These are phyloP conservation scores for Augiades crinisus DNA, from an alignment of 2,888 invertebrate genomes.

Conservation along the genomic window DNA sequence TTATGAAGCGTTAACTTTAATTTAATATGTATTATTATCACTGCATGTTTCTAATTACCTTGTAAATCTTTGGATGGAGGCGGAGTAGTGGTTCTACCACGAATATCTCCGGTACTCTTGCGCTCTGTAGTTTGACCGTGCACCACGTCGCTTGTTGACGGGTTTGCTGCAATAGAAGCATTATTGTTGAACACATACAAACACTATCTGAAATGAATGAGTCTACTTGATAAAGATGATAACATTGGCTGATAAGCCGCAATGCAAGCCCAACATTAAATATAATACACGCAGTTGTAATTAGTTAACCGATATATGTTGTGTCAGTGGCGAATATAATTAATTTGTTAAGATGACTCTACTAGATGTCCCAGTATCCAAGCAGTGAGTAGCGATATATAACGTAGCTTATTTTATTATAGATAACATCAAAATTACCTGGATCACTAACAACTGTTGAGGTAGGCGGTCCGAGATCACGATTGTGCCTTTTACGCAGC, in stretches of 20 bases:
- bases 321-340: constrained; percentile 19
- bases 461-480: constrained; percentile 60
- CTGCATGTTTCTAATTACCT: constrained; percentile 44
- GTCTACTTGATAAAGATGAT: constrained; percentile 63
- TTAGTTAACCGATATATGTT: constrained; percentile 24
- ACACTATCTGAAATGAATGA: constrained; percentile 60
- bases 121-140: constrained; percentile 49
- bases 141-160: constrained; percentile 53
- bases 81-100: constrained; percentile 53
- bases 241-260: constrained; percentile 58
- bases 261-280: constrained; percentile 31
- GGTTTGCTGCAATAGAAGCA: constrained; percentile 58
- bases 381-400: constrained; percentile 15
- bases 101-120: constrained; percentile 48
- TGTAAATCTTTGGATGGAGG: constrained; percentile 62
- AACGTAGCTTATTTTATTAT: constrained; percentile 11
- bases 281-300: constrained; percentile 23
- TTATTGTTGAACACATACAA: constrained; percentile 35
- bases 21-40: background rate
- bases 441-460: constrained; percentile 63
- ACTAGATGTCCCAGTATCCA: constrained; percentile 18
- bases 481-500: constrained; percentile 55
- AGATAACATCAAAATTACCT: constrained; percentile 47
- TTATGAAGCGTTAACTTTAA: no score
- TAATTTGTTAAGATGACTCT: constrained; percentile 22